Percentiles rank a stretch among this genome's conserved stretches.
Evolutionary conservation across 2,888 invertebrate species (phyloP).

Genomic region (Hylaea fasciaria): DNA sequence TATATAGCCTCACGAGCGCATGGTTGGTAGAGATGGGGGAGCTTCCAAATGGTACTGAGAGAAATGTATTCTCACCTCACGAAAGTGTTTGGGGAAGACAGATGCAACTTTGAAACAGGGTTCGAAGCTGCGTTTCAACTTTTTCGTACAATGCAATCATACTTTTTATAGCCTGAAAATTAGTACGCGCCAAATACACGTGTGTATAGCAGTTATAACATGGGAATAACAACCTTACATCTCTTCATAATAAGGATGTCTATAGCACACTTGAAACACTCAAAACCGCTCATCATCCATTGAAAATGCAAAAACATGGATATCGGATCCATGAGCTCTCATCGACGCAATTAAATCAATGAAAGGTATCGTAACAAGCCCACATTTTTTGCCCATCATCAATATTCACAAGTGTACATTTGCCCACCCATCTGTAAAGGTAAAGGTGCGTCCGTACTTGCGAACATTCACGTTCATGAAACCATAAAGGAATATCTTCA

Average conservation of each 20-base stretch:
- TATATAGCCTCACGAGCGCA: neutral
- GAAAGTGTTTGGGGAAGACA: no score
- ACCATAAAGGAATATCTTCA: no score
- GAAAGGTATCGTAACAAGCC: constrained; percentile 14
- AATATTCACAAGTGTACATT: constrained; percentile 15
- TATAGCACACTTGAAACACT: neutral
- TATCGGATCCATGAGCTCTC: constrained; percentile 1
- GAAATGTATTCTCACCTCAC: no score
- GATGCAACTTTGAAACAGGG: no score
- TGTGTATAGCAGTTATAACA: no score
- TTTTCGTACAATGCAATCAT: no score
- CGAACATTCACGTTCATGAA: neutral
- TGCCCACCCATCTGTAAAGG: constrained; percentile 6
- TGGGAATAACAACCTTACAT: neutral
- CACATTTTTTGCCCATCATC: constrained; percentile 7
- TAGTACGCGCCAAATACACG: no score
- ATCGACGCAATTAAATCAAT: constrained; percentile 15
- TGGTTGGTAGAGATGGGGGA: no score
- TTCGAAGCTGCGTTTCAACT: no score
- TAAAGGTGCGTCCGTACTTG: constrained; percentile 1
- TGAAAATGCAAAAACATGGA: constrained; percentile 10
- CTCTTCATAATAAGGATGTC: neutral
- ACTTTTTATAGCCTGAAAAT: no score
- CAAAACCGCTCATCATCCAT: constrained; percentile 1
- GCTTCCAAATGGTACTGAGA: no score